Percentiles rank a stretch among this genome's conserved stretches.
Evolutionary conservation across 2,888 invertebrate genomes (phyloP).

Genomic region (Drosophila robusta): DNA sequence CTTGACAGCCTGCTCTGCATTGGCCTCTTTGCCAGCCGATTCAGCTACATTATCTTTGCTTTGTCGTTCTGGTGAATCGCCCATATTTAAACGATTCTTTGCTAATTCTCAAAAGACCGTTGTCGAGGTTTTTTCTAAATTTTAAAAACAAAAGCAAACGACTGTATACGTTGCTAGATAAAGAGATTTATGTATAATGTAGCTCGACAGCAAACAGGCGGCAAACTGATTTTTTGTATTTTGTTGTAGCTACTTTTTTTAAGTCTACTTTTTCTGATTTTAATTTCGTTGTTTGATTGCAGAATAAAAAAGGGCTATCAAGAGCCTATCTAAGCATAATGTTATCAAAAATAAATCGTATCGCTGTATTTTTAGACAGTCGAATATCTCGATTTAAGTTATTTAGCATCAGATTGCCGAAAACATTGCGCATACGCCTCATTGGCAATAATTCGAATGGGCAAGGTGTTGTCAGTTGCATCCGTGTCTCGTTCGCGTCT

Average conservation of each 20-base stretch:
- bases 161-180: not conserved
- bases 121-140: slow-evolving; percentile 8
- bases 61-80: slow-evolving; percentile 30
- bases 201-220: not conserved
- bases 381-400: slow-evolving; percentile 11
- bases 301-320: not conserved
- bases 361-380: slow-evolving; percentile 22
- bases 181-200: not conserved
- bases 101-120: not conserved
- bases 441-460: slow-evolving; percentile 54
- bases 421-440: slow-evolving; percentile 57
- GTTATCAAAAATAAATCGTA: not conserved
- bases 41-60: slow-evolving; percentile 35
- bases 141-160: slow-evolving; percentile 1
- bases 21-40: slow-evolving; percentile 17
- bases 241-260: not conserved
- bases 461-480: slow-evolving; percentile 46
- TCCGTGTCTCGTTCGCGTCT: slow-evolving; percentile 27
- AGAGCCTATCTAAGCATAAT: not conserved
- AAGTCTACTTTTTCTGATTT: too few relatives aligned
- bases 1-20: slow-evolving; percentile 32
- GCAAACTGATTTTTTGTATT: not conserved
- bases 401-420: slow-evolving; percentile 33
- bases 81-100: slow-evolving; percentile 19
- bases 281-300: too few relatives aligned